Conservation (phyloP, 2,797 vertebrate species). For the Sebastes iracundus region DNA sequence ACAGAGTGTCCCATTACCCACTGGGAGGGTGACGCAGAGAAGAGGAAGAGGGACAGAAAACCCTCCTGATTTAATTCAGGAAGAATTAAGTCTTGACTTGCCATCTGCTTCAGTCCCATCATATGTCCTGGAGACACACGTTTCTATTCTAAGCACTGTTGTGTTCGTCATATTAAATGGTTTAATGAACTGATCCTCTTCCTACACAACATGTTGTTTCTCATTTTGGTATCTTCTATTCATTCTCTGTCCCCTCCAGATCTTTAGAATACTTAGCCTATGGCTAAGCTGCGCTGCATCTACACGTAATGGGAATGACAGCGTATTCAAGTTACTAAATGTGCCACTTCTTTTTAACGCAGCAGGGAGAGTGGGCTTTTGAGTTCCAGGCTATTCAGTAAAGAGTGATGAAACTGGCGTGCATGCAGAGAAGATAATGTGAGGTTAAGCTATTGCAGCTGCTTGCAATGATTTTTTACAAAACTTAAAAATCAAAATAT, state of each 20-base stretch:
- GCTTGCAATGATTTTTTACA: background rate
- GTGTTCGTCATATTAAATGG: background rate
- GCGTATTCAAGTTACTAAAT: constrained; percentile 26
- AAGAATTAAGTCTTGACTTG: constrained; percentile 12
- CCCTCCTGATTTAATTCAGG: constrained; percentile 31
- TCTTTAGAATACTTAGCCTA: background rate
- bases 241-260: background rate
- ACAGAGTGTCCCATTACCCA: constrained; percentile 40
- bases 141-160: background rate
- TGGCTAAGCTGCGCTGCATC: background rate
- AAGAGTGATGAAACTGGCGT: constrained; percentile 2
- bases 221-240: background rate
- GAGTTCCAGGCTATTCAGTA: constrained; percentile 18
- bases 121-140: background rate
- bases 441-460: background rate
- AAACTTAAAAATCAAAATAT: background rate
- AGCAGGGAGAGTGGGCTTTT: constrained; percentile 7
- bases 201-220: background rate
- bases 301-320: constrained; percentile 3
- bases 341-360: background rate
- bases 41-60: background rate
- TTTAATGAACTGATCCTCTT: background rate
- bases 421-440: constrained; percentile 15
- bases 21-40: constrained; percentile 12
- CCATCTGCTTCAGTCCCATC: constrained; percentile 31